Conservation (phyloP, 1,140 invertebrate genomes). For the Agrypnia vestita region DNA sequence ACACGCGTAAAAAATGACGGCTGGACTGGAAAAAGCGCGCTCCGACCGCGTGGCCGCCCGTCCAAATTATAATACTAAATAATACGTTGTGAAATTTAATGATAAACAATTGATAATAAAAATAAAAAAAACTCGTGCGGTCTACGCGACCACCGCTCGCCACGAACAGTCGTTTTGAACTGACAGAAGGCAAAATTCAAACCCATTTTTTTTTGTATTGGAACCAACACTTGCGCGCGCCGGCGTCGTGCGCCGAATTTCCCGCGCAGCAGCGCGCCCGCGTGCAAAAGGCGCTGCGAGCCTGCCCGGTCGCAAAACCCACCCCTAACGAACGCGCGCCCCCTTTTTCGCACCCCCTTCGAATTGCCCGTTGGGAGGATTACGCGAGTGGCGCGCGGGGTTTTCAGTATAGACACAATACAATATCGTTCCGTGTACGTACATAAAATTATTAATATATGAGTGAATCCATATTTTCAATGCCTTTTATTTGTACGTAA, state of each 20-base stretch:
- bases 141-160: constrained; percentile 8
- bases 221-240: constrained; percentile 37
- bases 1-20: too few species aligned
- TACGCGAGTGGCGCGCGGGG: too few species aligned
- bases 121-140: constrained; percentile 9
- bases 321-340: too few species aligned
- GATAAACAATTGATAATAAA: constrained; percentile 28
- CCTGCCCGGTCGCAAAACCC: too few species aligned
- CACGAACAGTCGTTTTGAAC: constrained; percentile 16
- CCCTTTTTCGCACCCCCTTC: too few species aligned
- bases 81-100: background rate
- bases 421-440: background rate
- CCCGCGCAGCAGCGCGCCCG: background rate
- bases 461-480: too few species aligned
- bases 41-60: too few species aligned
- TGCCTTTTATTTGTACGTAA: too few species aligned
- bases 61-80: constrained; percentile 15
- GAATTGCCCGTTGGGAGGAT: too few species aligned
- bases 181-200: constrained; percentile 16
- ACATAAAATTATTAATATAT: too few species aligned
- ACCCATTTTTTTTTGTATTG: constrained; percentile 38
- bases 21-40: too few species aligned
- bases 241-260: background rate
- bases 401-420: background rate
- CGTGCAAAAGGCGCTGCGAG: background rate